Conservation (phyloP, 35 echinoderm and acorn worm genomes). For the Lytechinus pictus region DNA sequence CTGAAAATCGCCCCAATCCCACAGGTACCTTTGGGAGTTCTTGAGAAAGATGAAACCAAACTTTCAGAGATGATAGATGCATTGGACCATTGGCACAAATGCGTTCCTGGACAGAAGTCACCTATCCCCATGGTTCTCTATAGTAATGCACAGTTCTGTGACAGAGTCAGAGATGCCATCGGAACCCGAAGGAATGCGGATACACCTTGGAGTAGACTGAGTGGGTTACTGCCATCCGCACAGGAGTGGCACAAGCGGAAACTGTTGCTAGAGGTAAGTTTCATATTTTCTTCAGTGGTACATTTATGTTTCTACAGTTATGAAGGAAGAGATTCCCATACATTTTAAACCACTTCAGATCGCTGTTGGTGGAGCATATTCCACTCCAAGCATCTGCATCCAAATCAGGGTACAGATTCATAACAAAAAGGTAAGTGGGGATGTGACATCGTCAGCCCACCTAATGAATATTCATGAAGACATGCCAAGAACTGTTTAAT, state of each 20-base stretch:
- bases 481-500: no score
- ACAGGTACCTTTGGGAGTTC: constrained; percentile 21
- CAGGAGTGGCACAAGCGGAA: constrained; percentile 4
- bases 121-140: neutral
- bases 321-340: no score
- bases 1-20: neutral
- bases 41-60: neutral
- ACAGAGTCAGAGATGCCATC: neutral
- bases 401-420: no score
- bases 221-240: neutral
- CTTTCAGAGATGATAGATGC: constrained; percentile 2
- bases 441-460: no score
- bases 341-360: no score
- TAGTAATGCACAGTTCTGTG: neutral
- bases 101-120: neutral
- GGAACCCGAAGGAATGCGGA: neutral
- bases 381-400: no score
- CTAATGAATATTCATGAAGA: no score
- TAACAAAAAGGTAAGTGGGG: no score
- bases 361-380: no score
- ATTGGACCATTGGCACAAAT: neutral
- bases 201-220: neutral
- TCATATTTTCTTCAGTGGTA: no score
- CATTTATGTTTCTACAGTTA: no score
- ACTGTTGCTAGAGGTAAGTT: constrained; percentile 5